phyloP scores from a whole-genome alignment of 2,113 vertebrate species.

The Brachypteracias leptosomus region DNA sequence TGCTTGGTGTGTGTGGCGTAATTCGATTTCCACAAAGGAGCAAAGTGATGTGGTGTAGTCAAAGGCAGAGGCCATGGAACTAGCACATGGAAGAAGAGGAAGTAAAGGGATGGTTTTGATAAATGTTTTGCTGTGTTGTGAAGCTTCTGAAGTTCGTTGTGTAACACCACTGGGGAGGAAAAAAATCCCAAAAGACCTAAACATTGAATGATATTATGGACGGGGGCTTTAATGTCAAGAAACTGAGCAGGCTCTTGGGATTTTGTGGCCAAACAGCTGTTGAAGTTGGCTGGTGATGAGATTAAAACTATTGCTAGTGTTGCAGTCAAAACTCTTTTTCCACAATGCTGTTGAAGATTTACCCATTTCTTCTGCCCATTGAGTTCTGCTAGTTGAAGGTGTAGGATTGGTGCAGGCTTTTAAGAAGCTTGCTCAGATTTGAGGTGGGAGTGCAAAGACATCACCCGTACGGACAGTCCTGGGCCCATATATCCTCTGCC shows the following conservation, averaged over 20 bases:
- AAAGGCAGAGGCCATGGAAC: not conserved
- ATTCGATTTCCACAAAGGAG: not conserved
- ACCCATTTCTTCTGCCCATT: not conserved
- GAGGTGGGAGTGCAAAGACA: not conserved
- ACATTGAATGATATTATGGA: not conserved
- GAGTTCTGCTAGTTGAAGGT: not conserved
- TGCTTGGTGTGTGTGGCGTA: not conserved
- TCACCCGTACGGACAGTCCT: not conserved
- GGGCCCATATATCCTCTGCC: accelerated
- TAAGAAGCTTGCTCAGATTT: not conserved
- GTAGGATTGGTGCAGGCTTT: not conserved
- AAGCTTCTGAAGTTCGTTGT: not conserved
- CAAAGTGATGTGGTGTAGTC: not conserved
- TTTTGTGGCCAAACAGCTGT: not conserved
- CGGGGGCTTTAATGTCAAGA: not conserved
- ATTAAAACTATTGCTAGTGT: not conserved
- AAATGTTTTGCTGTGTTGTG: not conserved
- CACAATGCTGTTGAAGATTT: not conserved
- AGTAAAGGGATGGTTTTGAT: not conserved
- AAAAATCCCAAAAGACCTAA: not conserved
- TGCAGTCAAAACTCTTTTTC: not conserved
- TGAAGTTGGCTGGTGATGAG: not conserved
- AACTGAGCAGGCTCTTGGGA: not conserved
- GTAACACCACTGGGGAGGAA: not conserved
- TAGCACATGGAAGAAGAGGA: not conserved